phyloP scores from a whole-genome alignment of 2,888 invertebrate genomes.

The Drosophila siamana region DNA sequence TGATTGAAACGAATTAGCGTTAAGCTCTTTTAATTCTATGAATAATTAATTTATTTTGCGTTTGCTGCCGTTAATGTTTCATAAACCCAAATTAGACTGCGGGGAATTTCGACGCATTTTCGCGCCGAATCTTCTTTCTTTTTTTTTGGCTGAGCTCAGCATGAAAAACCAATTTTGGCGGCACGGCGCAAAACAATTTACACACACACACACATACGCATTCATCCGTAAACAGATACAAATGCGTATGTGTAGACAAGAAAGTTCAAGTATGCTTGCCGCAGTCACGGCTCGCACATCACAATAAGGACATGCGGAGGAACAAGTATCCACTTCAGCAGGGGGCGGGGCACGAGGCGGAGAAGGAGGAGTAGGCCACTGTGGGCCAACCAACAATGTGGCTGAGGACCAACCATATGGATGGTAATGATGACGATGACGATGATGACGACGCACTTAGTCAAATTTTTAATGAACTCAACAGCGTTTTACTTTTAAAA shows the following conservation, averaged over 20 bases:
- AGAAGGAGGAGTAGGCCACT: not conserved
- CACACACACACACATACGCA: slow-evolving; percentile 12
- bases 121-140: slow-evolving; percentile 30
- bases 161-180: slow-evolving; percentile 47
- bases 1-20: slow-evolving; percentile 37
- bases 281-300: slow-evolving; percentile 37
- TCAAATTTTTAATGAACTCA: slow-evolving; percentile 77
- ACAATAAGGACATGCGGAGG: slow-evolving; percentile 27
- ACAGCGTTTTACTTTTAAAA: slow-evolving; percentile 72
- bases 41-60: slow-evolving; percentile 38
- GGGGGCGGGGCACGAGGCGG: not conserved
- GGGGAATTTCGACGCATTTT: slow-evolving; percentile 31
- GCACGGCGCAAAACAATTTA: slow-evolving; percentile 28
- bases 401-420: slow-evolving; percentile 24
- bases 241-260: slow-evolving; percentile 1
- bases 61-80: slow-evolving; percentile 44
- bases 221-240: slow-evolving; percentile 2
- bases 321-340: not conserved
- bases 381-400: slow-evolving; percentile 22
- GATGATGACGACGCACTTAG: slow-evolving; percentile 72
- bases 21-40: slow-evolving; percentile 43
- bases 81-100: slow-evolving; percentile 38
- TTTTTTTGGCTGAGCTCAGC: slow-evolving; percentile 41
- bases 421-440: slow-evolving; percentile 33
- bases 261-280: slow-evolving; percentile 52